Base-by-base conservation (phyloP, 2,797 vertebrate genomes). In the Galaxias olidus region DNA sequence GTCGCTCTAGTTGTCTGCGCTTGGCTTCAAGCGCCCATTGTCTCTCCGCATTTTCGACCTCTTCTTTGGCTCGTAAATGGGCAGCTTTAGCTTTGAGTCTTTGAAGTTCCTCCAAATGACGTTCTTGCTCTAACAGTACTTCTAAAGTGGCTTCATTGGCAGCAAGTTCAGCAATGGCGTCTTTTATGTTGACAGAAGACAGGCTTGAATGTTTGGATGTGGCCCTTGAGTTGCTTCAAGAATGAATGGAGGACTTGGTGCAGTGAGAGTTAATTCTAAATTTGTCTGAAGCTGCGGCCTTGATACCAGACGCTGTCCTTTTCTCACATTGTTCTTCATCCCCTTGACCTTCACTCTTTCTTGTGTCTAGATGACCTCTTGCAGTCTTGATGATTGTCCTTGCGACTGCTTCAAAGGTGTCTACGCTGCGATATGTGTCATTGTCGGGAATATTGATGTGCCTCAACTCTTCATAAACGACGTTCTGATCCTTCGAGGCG, bases 61-160 rank as follows among this genome's bases (percentile, higher is more conserved):
- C 59, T 30, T 66, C n/a, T n/a, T n/a, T n/a, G n/a, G n/a, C n/a
- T n/a, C n/a, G n/a, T n/a, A 43, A 43, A 42, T 66, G 10, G n/a
- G n/a, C n/a, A 18, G 42, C 42, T 59, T 59, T 43, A 59, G 41
- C 57, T 59, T 59, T 43, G 1, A 59, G 58, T 65, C 52, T 56
- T 54, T 56, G 17, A 46, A 64, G 41, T 54, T 65, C 56, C 61
- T 60, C 40, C 17, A 65, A 56, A 47, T 61, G 30, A 47, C 8
- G 48, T 54, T 68, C 65, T 64, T 73, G 65, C 30, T 72, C 59
- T 52, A 52, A 4, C 20, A 67, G 54, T 46, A 72, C 59, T 45
- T 72, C 4, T 30, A 72, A 18, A 9, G 55, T 60, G 11, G 59
- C 71, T 63, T 68, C 44, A 51, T 56, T 73, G 9, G 71, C 71